Evolutionary conservation across 1,140 invertebrate genomes (phyloP).

Genomic region (Brachystomella parvula): DNA sequence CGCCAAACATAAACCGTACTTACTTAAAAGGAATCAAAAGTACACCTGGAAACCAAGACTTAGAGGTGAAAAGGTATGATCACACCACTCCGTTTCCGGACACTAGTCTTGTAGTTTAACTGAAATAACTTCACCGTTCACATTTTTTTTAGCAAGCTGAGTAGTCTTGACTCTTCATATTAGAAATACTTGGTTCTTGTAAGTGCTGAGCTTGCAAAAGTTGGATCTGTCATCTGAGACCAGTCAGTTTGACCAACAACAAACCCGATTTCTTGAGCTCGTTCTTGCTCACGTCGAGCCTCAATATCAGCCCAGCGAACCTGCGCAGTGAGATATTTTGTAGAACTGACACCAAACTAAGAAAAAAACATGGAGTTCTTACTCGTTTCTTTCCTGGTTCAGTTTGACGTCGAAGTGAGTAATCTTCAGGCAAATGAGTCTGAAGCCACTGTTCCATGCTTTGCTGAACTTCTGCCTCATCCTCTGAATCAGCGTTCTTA

Average conservation of each 20-base stretch:
- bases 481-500: slow-evolving; percentile 39
- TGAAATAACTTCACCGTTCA: too few relatives aligned
- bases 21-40: too few relatives aligned
- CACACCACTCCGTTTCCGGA: too few relatives aligned
- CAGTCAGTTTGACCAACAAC: slow-evolving; percentile 92
- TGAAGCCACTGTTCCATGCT: slow-evolving; percentile 81
- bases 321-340: slow-evolving; percentile 47
- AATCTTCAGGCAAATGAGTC: slow-evolving; percentile 66
- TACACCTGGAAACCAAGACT: too few relatives aligned
- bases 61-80: too few relatives aligned
- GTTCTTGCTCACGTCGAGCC: slow-evolving; percentile 77
- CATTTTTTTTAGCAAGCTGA: too few relatives aligned
- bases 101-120: too few relatives aligned
- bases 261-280: slow-evolving; percentile 86
- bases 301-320: slow-evolving; percentile 96
- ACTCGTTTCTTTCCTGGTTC: slow-evolving; percentile 83
- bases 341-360: not conserved
- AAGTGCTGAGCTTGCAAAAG: slow-evolving; percentile 74
- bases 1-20: too few relatives aligned
- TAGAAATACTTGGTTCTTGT: slow-evolving; percentile 91
- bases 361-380: slow-evolving; percentile 27
- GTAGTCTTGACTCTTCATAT: too few relatives aligned
- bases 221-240: slow-evolving; percentile 86
- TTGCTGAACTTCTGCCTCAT: slow-evolving; percentile 31
- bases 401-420: slow-evolving; percentile 51